Conservation (phyloP, 1,140 invertebrate genomes). For the Melitaea cinxia region DNA sequence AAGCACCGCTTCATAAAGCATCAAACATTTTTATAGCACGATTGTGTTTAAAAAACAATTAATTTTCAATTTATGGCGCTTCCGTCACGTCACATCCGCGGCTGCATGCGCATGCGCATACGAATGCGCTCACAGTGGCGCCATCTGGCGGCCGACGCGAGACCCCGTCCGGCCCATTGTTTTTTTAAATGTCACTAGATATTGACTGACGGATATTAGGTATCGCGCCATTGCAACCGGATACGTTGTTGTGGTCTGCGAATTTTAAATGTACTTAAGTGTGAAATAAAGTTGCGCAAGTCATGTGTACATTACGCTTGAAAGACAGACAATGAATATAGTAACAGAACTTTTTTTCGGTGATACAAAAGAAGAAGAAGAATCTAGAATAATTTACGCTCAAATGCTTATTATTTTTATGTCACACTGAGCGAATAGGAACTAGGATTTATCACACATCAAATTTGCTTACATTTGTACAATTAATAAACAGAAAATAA, state of each 20-base stretch:
- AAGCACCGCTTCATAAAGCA: slow-evolving; percentile 16
- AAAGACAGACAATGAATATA: neutral
- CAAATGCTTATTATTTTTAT: too few species aligned
- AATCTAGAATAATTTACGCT: too few species aligned
- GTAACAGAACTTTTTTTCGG: neutral
- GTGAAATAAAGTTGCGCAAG: slow-evolving; percentile 26
- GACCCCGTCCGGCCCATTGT: slow-evolving; percentile 38
- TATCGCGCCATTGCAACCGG: slow-evolving; percentile 26
- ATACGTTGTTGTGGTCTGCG: slow-evolving; percentile 31
- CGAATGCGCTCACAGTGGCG: slow-evolving; percentile 50
- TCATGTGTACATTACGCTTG: neutral
- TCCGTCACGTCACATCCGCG: slow-evolving; percentile 62
- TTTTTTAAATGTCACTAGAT: slow-evolving; percentile 24
- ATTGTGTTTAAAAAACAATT: slow-evolving; percentile 65
- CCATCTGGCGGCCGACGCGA: slow-evolving; percentile 51
- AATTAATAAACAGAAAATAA: too few species aligned
- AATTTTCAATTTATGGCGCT: slow-evolving; percentile 57
- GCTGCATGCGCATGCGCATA: slow-evolving; percentile 57
- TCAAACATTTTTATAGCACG: slow-evolving; percentile 30
- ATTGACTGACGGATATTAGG: slow-evolving; percentile 34
- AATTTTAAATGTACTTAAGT: slow-evolving; percentile 34
- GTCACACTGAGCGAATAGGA: too few species aligned
- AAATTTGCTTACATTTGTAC: too few species aligned
- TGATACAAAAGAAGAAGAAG: neutral
- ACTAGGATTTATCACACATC: too few species aligned